Percentiles rank a stretch among this genome's conserved stretches.
phyloP scores from a whole-genome alignment of 2,888 invertebrate genomes.

The Diogma glabrata region DNA sequence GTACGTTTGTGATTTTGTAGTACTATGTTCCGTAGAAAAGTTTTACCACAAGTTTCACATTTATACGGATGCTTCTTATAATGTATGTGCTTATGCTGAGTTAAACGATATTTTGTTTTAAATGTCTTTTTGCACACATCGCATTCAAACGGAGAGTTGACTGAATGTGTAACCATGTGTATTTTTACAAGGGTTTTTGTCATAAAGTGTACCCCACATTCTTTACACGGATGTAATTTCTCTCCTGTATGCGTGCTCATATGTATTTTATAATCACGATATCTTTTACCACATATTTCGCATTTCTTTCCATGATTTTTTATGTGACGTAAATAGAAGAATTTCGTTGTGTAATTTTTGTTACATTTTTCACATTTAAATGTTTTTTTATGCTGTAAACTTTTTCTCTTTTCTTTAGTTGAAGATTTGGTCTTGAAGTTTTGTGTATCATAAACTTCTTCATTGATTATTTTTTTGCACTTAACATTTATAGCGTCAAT shows the following conservation, averaged over 20 bases:
- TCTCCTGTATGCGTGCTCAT: neutral
- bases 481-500: no score
- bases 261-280: neutral
- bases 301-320: neutral
- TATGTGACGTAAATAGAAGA: no score
- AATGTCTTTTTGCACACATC: neutral
- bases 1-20: neutral
- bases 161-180: neutral
- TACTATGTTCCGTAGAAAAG: neutral
- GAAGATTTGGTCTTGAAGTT: no score
- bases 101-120: neutral
- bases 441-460: no score
- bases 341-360: no score
- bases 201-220: neutral
- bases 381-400: no score
- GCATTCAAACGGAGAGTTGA: neutral
- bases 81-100: neutral
- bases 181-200: neutral
- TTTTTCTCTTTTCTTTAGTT: no score
- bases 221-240: neutral
- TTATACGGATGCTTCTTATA: neutral
- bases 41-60: conserved; percentile 4
- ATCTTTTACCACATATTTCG: neutral
- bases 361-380: no score
- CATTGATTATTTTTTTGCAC: no score